Evolutionary conservation across 92 coral and sea anemone genomes (phyloP).

Genomic region (Zoanthus solanderi): DNA sequence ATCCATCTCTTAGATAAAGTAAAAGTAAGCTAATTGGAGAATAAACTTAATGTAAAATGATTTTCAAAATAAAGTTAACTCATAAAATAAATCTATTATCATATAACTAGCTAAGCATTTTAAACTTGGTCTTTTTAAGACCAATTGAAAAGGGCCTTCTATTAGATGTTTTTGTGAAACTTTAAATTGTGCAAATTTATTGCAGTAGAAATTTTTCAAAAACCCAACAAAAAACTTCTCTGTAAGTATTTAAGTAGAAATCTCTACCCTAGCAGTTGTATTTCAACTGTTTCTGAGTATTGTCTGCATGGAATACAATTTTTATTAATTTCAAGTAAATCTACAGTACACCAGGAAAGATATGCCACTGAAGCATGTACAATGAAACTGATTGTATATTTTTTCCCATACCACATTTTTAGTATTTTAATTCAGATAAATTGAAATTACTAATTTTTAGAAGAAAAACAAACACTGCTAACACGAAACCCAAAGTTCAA

Average conservation of each 20-base stretch:
- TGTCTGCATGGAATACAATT: not conserved
- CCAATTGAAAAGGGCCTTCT: not conserved
- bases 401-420: not conserved
- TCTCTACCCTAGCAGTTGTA: slow-evolving; percentile 12
- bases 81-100: not conserved
- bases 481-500: slow-evolving; percentile 22
- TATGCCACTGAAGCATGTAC: not conserved
- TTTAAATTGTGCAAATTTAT: slow-evolving; percentile 18
- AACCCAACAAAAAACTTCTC: slow-evolving; percentile 27
- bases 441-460: not conserved
- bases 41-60: not conserved
- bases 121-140: slow-evolving; percentile 18
- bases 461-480: slow-evolving; percentile 17
- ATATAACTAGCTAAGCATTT: slow-evolving; percentile 17
- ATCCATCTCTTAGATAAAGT: not conserved
- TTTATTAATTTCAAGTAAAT: not conserved
- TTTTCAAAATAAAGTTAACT: not conserved
- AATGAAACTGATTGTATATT: not conserved
- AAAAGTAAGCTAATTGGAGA: not conserved
- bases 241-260: slow-evolving; percentile 16
- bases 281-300: slow-evolving; percentile 6
- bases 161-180: slow-evolving; percentile 25
- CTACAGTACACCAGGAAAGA: not conserved
- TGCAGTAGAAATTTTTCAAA: slow-evolving; percentile 13
- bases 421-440: not conserved